A percentile compares a stretch with the other conserved stretches of the same genome.
Evolutionary conservation across 2,113 vertebrate genomes (phyloP).

Genomic region (Dipodomys merriami): DNA sequence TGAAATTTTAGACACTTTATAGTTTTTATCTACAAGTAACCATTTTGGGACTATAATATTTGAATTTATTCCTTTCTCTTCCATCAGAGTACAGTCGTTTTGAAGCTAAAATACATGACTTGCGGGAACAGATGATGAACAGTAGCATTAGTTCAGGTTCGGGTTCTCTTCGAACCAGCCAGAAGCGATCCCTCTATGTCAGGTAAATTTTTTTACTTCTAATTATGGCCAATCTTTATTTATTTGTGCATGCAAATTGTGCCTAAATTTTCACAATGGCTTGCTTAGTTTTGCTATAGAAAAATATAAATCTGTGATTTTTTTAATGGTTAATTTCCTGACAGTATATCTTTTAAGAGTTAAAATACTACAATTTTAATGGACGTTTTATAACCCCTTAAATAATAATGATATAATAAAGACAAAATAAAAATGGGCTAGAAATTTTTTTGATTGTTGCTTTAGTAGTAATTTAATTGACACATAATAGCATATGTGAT

Average conservation of each 20-base stretch:
- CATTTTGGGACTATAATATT: constrained; percentile 58
- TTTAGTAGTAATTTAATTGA: constrained; percentile 5
- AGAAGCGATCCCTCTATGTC: constrained; percentile 97
- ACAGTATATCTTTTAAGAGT: constrained; percentile 35
- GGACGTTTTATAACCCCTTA: neutral
- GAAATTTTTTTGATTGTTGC: constrained; percentile 17
- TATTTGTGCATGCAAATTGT: constrained; percentile 4
- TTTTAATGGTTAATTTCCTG: constrained; percentile 46
- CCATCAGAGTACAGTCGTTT: constrained; percentile 94
- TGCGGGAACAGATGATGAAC: constrained; percentile 99
- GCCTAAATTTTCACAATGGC: constrained; percentile 37
- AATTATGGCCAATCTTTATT: constrained; percentile 28
- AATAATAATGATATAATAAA: constrained; percentile 43
- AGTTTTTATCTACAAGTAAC: constrained; percentile 37
- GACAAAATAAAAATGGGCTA: neutral
- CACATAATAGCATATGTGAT: neutral
- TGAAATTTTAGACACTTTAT: constrained; percentile 38
- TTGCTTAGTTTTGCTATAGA: constrained; percentile 37
- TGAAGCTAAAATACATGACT: constrained; percentile 98
- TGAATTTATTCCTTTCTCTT: constrained; percentile 54
- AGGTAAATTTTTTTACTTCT: constrained; percentile 87
- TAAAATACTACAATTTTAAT: constrained; percentile 48
- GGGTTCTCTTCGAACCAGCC: constrained; percentile 95
- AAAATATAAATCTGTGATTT: constrained; percentile 54
- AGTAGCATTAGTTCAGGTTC: constrained; percentile 98